phyloP scores from a whole-genome alignment of 2,888 invertebrate species.

The Molorchus minor region DNA sequence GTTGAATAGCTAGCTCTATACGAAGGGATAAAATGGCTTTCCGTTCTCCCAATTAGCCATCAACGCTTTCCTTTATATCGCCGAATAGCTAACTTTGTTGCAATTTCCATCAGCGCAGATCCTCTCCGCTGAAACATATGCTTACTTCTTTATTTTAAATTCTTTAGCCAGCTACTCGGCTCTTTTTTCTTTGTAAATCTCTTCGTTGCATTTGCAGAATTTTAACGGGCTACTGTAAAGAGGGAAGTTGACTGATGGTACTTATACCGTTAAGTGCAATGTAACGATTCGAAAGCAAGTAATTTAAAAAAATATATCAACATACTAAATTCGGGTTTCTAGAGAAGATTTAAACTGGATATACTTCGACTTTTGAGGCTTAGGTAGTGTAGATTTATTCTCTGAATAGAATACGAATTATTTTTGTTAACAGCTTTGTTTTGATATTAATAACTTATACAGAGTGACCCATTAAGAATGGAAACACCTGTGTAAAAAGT shows the following conservation, averaged over 20 bases:
- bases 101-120: slow-evolving; percentile 21
- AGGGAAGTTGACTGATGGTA: slow-evolving; percentile 31
- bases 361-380: no score
- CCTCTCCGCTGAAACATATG: slow-evolving; percentile 26
- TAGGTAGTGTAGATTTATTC: no score
- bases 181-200: not conserved
- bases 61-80: slow-evolving; percentile 16
- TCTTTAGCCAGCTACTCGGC: slow-evolving; percentile 10
- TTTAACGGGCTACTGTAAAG: slow-evolving; percentile 11
- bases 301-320: slow-evolving; percentile 27
- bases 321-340: slow-evolving; percentile 22
- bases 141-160: slow-evolving; percentile 30
- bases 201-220: slow-evolving; percentile 1
- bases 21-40: not conserved
- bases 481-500: no score
- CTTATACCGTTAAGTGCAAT: slow-evolving; percentile 16
- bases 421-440: no score
- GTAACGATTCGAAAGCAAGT: slow-evolving; percentile 25
- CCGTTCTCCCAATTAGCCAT: slow-evolving; percentile 24
- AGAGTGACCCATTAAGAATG: no score
- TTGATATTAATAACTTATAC: no score
- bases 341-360: not conserved
- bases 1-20: not conserved
- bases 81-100: not conserved
- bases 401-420: no score